Evolutionary conservation across 2,113 vertebrate genomes (phyloP).

Genomic region (Noctilio leporinus): DNA sequence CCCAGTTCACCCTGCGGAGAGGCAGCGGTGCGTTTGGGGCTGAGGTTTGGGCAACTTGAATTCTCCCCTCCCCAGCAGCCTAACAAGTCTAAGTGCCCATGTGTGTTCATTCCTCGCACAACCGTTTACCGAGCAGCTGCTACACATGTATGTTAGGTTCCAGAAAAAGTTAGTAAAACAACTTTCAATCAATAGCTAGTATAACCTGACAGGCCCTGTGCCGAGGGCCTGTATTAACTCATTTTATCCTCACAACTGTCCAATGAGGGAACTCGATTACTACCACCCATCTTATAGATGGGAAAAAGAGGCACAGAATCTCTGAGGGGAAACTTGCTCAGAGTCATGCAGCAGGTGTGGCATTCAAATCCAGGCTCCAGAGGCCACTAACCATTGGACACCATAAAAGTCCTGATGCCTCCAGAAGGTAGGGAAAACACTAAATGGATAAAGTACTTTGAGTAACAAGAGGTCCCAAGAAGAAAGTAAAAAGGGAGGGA

Average conservation of each 20-base stretch:
- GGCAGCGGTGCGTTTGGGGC: background rate
- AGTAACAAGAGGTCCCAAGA: background rate
- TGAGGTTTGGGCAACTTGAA: background rate
- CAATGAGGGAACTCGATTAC: background rate
- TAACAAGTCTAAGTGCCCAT: background rate
- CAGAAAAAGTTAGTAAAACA: background rate
- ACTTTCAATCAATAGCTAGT: background rate
- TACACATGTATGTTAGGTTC: background rate
- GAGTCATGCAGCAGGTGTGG: background rate
- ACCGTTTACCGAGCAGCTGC: background rate
- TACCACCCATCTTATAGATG: background rate
- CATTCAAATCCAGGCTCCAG: background rate
- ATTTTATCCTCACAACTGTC: background rate
- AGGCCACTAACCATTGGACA: background rate
- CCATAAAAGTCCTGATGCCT: background rate
- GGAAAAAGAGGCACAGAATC: background rate
- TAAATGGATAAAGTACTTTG: background rate
- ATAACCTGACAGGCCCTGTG: background rate
- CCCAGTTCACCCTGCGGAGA: accelerated
- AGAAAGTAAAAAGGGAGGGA: background rate
- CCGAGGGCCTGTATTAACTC: background rate
- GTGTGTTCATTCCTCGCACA: background rate
- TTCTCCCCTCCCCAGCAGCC: background rate
- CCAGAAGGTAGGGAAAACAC: background rate
- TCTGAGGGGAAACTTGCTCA: background rate